Conservation (phyloP, 2,113 vertebrate species). For the Eretmodus cyanostictus region DNA sequence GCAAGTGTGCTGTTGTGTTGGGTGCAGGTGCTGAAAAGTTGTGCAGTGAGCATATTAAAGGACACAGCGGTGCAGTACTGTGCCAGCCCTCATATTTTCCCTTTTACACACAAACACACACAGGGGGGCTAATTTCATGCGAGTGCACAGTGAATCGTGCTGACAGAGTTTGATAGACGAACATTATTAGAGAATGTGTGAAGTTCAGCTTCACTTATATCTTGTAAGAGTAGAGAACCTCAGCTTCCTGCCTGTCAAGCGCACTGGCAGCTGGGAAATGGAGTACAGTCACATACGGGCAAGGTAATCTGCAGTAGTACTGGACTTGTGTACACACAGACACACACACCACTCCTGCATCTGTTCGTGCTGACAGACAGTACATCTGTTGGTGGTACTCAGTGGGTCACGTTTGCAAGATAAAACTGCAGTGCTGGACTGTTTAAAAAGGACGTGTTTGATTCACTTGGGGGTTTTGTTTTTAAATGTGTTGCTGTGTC, state of each 20-base stretch:
- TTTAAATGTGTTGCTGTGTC: background rate
- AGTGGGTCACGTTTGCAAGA: background rate
- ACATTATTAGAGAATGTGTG: background rate
- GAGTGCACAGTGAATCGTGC: background rate
- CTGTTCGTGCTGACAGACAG: background rate
- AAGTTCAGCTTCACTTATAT: background rate
- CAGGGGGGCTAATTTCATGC: conserved; percentile 14
- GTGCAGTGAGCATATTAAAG: conserved; percentile 62
- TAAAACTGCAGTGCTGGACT: background rate
- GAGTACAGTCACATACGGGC: background rate
- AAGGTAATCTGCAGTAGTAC: background rate
- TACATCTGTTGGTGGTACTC: background rate
- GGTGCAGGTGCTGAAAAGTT: conserved; percentile 65
- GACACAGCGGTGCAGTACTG: conserved; percentile 27
- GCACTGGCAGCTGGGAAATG: background rate
- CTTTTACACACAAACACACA: background rate
- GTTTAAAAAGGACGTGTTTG: background rate
- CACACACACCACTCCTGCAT: background rate
- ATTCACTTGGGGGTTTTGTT: background rate
- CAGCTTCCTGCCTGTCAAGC: background rate
- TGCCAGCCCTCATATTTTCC: background rate
- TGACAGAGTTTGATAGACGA: background rate
- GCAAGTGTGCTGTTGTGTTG: conserved; percentile 27
- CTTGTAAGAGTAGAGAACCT: background rate
- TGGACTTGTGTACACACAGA: background rate